Conservation (phyloP, 2,113 vertebrate genomes). For the Notothenia coriiceps region DNA sequence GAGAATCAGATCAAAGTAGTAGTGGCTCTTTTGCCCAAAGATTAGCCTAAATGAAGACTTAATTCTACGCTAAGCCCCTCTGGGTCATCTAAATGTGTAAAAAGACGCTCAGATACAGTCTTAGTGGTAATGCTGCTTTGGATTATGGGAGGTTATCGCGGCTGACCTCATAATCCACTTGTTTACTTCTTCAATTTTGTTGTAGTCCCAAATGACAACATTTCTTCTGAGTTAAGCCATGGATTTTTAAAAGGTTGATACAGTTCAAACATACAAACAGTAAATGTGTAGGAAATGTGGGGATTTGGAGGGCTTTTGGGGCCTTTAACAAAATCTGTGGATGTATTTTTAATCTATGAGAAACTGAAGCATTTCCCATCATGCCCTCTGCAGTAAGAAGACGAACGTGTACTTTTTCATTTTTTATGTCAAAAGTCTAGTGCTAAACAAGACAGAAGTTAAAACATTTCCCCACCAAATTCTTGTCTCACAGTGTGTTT, state of each 20-base stretch:
- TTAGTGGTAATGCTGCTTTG: constrained; percentile 26
- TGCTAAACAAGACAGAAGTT: not conserved
- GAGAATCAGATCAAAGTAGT: constrained; percentile 59
- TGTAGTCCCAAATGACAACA: not conserved
- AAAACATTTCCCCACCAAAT: constrained; percentile 5
- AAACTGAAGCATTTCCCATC: constrained; percentile 17
- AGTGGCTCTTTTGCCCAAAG: constrained; percentile 43
- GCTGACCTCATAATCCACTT: constrained; percentile 45
- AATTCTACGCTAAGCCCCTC: constrained; percentile 31
- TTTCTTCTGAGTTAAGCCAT: not conserved
- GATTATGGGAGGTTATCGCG: constrained; percentile 44
- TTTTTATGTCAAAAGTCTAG: not conserved
- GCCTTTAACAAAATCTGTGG: not conserved
- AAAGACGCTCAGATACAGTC: constrained; percentile 9
- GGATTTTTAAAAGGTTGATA: not conserved
- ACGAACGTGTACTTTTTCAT: not conserved
- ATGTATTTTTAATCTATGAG: not conserved
- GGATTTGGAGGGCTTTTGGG: not conserved
- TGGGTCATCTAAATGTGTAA: constrained; percentile 23
- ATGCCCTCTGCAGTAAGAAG: not conserved
- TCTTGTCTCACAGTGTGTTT: constrained; percentile 5
- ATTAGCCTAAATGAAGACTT: constrained; percentile 50
- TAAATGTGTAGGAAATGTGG: not conserved
- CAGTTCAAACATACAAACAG: not conserved
- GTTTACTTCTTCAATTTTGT: constrained; percentile 24